These are phyloP conservation scores for Agapornis canus DNA, from an alignment of 2,797 vertebrate genomes.

Conservation along the genomic window DNA sequence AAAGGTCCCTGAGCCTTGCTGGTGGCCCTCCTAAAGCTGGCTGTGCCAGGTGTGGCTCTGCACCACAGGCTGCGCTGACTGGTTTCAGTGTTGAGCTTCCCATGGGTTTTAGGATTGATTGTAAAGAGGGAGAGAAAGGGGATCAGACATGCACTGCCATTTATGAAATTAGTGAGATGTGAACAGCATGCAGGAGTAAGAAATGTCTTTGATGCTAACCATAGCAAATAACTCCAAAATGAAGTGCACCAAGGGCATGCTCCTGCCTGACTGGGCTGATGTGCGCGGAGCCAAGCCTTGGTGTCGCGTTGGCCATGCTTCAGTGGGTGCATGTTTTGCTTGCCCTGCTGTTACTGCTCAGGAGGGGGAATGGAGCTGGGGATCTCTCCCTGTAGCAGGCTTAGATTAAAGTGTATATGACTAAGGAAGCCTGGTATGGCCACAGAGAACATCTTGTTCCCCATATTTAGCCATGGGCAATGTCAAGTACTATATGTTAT, in stretches of 20 bases:
- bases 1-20: background rate
- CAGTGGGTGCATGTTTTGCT: background rate
- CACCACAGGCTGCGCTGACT: accelerated
- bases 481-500: conserved; percentile 66
- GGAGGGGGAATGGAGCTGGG: background rate
- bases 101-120: background rate
- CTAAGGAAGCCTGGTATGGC: conserved; percentile 62
- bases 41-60: background rate
- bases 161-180: conserved; percentile 1
- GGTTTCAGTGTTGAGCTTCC: background rate
- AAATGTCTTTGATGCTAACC: conserved; percentile 47
- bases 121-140: background rate
- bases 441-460: conserved; percentile 70
- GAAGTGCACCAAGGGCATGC: conserved; percentile 21
- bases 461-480: conserved; percentile 56
- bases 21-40: background rate
- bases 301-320: conserved; percentile 31
- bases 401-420: conserved; percentile 59
- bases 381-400: background rate
- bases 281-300: background rate
- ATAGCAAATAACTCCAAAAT: conserved; percentile 34
- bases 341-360: background rate
- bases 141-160: background rate
- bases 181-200: background rate
- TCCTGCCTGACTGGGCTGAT: conserved; percentile 53